Evolutionary conservation across 2,797 vertebrate genomes (phyloP).

Genomic region (Alcedo quadribrachys): DNA sequence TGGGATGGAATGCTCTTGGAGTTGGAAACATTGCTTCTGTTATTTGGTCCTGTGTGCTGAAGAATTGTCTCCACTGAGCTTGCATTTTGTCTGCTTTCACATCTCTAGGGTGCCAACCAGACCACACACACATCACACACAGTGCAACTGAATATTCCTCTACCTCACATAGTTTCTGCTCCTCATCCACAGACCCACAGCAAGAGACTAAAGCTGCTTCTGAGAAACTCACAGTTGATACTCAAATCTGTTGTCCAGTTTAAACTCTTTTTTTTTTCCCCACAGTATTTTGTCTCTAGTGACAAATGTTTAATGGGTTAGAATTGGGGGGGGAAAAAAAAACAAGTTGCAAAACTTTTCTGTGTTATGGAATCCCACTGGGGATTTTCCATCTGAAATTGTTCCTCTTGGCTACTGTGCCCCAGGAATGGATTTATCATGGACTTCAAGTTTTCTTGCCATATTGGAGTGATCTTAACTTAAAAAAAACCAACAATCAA

Average conservation of each 20-base stretch:
- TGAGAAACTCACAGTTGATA: neutral
- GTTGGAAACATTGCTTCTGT: neutral
- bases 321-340: neutral
- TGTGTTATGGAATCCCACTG: neutral
- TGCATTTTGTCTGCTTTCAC: neutral
- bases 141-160: neutral
- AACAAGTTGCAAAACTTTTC: neutral
- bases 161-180: neutral
- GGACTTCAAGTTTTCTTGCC: neutral
- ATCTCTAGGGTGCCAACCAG: neutral
- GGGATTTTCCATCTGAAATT: neutral
- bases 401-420: neutral
- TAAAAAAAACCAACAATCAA: neutral
- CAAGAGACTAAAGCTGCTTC: slow-evolving; percentile 9
- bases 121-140: neutral
- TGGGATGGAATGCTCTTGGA: neutral
- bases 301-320: neutral
- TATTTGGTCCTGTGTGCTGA: neutral
- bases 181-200: neutral
- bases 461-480: neutral
- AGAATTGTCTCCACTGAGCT: neutral
- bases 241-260: neutral
- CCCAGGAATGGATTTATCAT: neutral
- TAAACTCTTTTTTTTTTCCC: neutral
- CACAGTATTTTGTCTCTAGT: neutral